These are phyloP conservation scores for Pachypsylla venusta DNA, from an alignment of 1,140 invertebrate species.

Conservation along the genomic window DNA sequence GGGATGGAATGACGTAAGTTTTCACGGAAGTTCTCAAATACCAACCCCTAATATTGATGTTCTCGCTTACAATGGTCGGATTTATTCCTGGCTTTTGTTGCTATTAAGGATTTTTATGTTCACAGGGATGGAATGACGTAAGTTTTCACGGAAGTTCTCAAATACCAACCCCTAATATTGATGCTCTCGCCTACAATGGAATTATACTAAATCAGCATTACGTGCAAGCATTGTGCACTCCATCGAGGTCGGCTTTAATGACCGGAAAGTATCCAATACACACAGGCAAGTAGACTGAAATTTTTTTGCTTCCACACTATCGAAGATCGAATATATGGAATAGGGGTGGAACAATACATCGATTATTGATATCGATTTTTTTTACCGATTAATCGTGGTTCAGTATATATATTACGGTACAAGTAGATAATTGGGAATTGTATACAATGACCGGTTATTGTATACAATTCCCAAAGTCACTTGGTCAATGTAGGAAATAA, in stretches of 20 bases:
- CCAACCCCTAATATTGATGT: constrained; percentile 48
- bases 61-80: constrained; percentile 42
- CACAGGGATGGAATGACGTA: constrained; percentile 44
- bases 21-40: constrained; percentile 48
- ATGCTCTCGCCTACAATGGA: constrained; percentile 36
- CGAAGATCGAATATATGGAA: not conserved
- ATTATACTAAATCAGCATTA: constrained; percentile 36
- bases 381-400: constrained; percentile 13
- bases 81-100: too few relatives aligned
- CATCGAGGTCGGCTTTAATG: constrained; percentile 38
- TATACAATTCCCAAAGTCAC: too few relatives aligned
- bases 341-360: not conserved
- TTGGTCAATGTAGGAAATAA: too few relatives aligned
- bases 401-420: too few relatives aligned
- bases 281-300: constrained; percentile 25
- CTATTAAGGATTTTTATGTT: constrained; percentile 1
- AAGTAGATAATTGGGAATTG: too few relatives aligned
- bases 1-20: constrained; percentile 56
- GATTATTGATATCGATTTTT: constrained; percentile 17
- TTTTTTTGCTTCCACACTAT: not conserved
- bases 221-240: constrained; percentile 37
- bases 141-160: constrained; percentile 45
- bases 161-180: constrained; percentile 42
- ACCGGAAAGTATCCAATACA: constrained; percentile 43
- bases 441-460: too few relatives aligned